Conservation (phyloP, 1,140 invertebrate genomes). For the Lethrus apterus region DNA sequence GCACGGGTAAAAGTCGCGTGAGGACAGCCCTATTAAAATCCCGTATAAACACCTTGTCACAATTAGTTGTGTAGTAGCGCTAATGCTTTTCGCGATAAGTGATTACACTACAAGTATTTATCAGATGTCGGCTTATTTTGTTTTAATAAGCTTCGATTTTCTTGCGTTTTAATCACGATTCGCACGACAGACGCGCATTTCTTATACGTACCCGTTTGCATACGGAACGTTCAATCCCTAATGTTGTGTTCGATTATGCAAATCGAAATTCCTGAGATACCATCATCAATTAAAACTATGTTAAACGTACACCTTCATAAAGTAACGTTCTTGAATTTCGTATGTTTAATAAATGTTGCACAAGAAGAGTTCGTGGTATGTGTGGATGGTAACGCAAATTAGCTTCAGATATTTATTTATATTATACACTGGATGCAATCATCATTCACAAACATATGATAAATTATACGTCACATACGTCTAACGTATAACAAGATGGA, state of each 20-base stretch:
- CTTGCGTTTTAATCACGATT: slow-evolving; percentile 9
- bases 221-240: neutral
- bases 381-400: neutral
- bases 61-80: slow-evolving; percentile 24
- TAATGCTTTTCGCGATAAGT: slow-evolving; percentile 22
- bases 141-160: slow-evolving; percentile 10
- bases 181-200: slow-evolving; percentile 2
- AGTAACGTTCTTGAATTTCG: too few relatives aligned
- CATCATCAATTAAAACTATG: slow-evolving; percentile 2
- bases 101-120: slow-evolving; percentile 19
- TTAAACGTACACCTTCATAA: too few relatives aligned
- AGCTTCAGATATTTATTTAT: neutral
- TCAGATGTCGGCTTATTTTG: slow-evolving; percentile 9
- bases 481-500: neutral
- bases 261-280: slow-evolving; percentile 3
- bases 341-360: neutral
- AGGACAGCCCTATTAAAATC: slow-evolving; percentile 22
- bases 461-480: neutral
- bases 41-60: slow-evolving; percentile 27
- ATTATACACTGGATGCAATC: neutral
- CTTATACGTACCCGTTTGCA: neutral
- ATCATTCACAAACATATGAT: neutral
- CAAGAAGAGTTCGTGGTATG: neutral
- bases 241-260: slow-evolving; percentile 14
- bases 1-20: too few relatives aligned